A percentile compares a stretch with the other conserved stretches of the same genome.
phyloP scores from a whole-genome alignment of 2,113 vertebrate genomes.

The Tympanuchus pallidicinctus region DNA sequence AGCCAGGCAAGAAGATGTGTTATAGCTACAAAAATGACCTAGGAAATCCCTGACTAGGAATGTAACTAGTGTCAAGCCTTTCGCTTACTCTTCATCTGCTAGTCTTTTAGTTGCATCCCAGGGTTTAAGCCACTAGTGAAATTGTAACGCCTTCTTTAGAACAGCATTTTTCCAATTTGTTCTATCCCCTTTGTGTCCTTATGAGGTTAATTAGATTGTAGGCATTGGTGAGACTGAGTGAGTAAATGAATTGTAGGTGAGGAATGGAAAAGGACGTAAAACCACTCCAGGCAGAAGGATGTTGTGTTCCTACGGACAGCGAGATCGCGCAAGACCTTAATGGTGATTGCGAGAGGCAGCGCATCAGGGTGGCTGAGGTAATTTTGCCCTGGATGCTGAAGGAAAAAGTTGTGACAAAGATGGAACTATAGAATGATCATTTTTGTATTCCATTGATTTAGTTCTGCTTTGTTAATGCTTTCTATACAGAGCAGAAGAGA shows the following conservation, averaged over 20 bases:
- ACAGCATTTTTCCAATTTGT: neutral
- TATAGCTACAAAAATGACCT: neutral
- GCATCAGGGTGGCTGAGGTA: neutral
- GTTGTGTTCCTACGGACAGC: neutral
- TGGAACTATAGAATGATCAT: neutral
- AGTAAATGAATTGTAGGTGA: neutral
- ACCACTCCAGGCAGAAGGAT: neutral
- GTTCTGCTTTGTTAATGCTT: neutral
- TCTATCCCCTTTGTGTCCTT: neutral
- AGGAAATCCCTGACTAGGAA: neutral
- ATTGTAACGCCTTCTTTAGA: neutral
- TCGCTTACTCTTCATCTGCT: neutral
- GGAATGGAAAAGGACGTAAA: neutral
- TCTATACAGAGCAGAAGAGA: neutral
- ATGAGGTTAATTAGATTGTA: neutral
- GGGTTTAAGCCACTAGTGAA: neutral
- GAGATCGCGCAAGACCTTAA: neutral
- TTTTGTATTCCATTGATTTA: neutral
- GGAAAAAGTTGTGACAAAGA: neutral
- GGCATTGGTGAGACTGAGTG: neutral
- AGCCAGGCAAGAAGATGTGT: neutral
- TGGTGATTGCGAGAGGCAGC: rapidly evolving
- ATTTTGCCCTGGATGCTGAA: neutral
- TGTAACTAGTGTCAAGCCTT: neutral
- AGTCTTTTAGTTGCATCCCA: neutral